These are phyloP conservation scores for Ectemnius continuus DNA, from an alignment of 2,888 invertebrate genomes.

Conservation along the genomic window DNA sequence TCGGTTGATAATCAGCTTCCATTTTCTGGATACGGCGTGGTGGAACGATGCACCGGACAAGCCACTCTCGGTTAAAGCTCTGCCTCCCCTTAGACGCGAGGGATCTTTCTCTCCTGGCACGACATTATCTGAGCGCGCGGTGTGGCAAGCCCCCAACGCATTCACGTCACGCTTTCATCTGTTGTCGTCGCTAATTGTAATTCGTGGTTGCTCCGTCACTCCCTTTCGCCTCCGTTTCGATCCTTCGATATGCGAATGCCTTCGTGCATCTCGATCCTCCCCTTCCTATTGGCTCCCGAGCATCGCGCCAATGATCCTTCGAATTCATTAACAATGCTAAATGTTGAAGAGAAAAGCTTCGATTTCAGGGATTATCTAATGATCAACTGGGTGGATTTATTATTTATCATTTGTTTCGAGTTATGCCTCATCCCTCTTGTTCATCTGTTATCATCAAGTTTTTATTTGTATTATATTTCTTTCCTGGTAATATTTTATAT, in stretches of 20 bases:
- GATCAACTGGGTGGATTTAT: no score
- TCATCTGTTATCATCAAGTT: no score
- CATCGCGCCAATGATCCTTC: no score
- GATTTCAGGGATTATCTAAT: no score
- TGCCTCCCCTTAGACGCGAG: conserved; percentile 40
- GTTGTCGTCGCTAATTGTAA: conserved; percentile 54
- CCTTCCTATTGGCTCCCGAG: no score
- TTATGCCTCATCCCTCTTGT: no score
- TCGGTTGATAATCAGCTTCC: conserved; percentile 77
- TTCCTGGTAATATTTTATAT: no score
- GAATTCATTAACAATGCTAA: no score
- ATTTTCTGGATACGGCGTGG: conserved; percentile 59
- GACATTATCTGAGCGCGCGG: conserved; percentile 51
- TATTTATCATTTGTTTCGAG: no score
- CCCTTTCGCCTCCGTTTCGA: conserved; percentile 47
- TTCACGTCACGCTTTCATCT: conserved; percentile 71
- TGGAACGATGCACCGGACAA: conserved; percentile 30
- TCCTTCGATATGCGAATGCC: conserved; percentile 31
- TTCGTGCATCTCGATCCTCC: conserved; percentile 14
- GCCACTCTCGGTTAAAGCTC: conserved; percentile 11
- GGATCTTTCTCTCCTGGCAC: conserved; percentile 43
- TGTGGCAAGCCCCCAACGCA: conserved; percentile 44
- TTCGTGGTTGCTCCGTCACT: conserved; percentile 48
- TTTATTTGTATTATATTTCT: no score
- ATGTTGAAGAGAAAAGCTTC: no score